Conservation (phyloP, 2,113 vertebrate genomes). For the Megalops atlanticus region DNA sequence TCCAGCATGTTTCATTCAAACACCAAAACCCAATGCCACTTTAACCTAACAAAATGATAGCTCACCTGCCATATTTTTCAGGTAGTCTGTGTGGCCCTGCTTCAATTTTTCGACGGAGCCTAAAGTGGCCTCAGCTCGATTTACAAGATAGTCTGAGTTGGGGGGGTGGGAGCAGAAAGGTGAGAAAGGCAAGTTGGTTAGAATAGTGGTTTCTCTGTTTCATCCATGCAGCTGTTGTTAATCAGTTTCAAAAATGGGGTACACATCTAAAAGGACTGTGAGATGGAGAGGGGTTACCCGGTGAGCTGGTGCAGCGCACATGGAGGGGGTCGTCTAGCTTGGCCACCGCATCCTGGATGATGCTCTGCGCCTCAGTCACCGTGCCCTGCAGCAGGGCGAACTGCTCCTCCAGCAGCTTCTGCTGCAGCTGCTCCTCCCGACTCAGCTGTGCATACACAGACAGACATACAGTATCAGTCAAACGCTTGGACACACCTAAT, state of each 20-base stretch:
- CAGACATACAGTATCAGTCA: neutral
- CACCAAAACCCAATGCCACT: conserved; percentile 20
- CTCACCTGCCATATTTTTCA: conserved; percentile 79
- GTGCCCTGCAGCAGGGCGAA: conserved; percentile 80
- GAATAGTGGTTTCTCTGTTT: neutral
- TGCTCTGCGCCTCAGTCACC: conserved; percentile 79
- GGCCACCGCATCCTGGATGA: conserved; percentile 81
- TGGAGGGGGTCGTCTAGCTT: conserved; percentile 91
- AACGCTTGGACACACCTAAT: neutral
- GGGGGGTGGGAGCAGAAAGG: neutral
- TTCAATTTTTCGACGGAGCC: conserved; percentile 77
- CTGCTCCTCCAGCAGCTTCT: conserved; percentile 87
- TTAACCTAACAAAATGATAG: neutral
- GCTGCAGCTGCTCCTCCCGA: conserved; percentile 80
- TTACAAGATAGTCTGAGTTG: conserved; percentile 84
- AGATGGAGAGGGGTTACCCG: conserved; percentile 54
- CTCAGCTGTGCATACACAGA: conserved; percentile 64
- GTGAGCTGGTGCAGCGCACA: conserved; percentile 91
- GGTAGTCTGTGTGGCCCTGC: conserved; percentile 66
- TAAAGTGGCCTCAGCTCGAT: conserved; percentile 72
- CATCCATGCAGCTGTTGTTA: neutral
- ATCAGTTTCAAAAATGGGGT: neutral
- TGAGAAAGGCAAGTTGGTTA: neutral
- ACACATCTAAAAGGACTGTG: neutral
- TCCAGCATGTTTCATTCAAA: conserved; percentile 9